Evolutionary conservation across 2,113 vertebrate species (phyloP).

Genomic region (Accipiter virgatus): DNA sequence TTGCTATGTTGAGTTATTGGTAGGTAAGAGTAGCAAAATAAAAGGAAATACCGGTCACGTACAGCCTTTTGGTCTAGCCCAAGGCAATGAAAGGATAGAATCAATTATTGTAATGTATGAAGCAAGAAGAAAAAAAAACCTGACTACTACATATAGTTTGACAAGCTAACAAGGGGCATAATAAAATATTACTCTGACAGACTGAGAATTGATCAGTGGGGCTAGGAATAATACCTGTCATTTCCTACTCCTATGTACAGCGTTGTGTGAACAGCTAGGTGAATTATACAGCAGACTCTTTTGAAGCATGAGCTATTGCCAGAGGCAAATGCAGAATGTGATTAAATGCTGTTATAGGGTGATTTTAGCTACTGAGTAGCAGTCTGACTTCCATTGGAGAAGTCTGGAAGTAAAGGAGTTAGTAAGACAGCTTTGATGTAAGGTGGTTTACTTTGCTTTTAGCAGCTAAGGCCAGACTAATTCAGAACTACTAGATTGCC

Average conservation of each 20-base stretch:
- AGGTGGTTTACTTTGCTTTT: constrained; percentile 18
- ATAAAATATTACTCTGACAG: constrained; percentile 19
- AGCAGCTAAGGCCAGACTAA: background rate
- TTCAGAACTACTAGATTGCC: background rate
- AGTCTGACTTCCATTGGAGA: background rate
- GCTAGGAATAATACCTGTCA: background rate
- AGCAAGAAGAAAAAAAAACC: background rate
- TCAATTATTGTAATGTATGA: background rate
- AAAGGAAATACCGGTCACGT: background rate
- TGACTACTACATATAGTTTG: background rate
- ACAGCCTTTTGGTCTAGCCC: background rate
- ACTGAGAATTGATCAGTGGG: background rate
- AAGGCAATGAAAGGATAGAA: background rate
- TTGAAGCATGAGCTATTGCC: background rate
- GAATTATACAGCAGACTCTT: background rate
- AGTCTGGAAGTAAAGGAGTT: background rate
- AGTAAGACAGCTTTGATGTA: background rate
- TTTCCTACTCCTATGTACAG: background rate
- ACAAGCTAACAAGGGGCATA: constrained; percentile 6
- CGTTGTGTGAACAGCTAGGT: background rate
- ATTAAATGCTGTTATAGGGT: background rate
- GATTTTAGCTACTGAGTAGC: background rate
- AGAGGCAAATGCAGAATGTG: background rate
- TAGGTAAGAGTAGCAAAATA: background rate
- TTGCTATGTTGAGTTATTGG: background rate